phyloP scores from a whole-genome alignment of 2,797 vertebrate genomes.

The Epinephelus coioides region DNA sequence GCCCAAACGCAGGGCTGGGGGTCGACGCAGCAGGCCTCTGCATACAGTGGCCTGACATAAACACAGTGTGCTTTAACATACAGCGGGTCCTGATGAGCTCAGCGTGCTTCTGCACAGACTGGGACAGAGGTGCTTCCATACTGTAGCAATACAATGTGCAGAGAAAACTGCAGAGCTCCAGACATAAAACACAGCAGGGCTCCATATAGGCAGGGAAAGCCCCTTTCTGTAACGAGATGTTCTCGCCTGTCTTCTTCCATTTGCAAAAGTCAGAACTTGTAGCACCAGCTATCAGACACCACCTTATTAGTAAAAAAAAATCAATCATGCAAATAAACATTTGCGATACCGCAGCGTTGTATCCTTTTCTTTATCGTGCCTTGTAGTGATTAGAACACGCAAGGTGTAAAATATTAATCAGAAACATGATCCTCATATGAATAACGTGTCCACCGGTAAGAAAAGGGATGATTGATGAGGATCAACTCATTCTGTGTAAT shows the following conservation, averaged over 20 bases:
- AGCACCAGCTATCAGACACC: not conserved
- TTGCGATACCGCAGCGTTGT: not conserved
- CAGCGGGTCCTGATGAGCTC: conserved; percentile 44
- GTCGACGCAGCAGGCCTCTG: conserved; percentile 57
- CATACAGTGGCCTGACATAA: conserved; percentile 60
- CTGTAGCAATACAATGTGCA: conserved; percentile 47
- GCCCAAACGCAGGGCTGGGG: conserved; percentile 47
- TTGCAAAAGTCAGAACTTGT: not conserved
- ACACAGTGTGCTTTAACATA: conserved; percentile 51
- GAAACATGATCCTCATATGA: conserved; percentile 26
- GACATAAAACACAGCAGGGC: conserved; percentile 59
- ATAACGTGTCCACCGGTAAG: conserved; percentile 21
- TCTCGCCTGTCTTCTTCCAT: not conserved
- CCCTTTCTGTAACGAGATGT: conserved; percentile 37
- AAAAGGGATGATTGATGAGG: conserved; percentile 54
- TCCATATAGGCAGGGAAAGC: conserved; percentile 33
- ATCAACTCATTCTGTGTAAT: conserved; percentile 55
- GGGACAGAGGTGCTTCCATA: conserved; percentile 47
- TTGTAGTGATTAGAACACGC: not conserved
- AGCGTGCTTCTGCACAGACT: conserved; percentile 40
- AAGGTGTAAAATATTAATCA: conserved; percentile 44
- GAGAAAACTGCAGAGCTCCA: conserved; percentile 43
- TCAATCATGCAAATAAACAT: conserved; percentile 1
- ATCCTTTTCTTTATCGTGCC: not conserved
- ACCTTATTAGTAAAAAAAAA: not conserved